Percentiles rank a stretch among this genome's conserved stretches.
phyloP scores from a whole-genome alignment of 2,797 vertebrate species.

The Aphelocoma californica region DNA sequence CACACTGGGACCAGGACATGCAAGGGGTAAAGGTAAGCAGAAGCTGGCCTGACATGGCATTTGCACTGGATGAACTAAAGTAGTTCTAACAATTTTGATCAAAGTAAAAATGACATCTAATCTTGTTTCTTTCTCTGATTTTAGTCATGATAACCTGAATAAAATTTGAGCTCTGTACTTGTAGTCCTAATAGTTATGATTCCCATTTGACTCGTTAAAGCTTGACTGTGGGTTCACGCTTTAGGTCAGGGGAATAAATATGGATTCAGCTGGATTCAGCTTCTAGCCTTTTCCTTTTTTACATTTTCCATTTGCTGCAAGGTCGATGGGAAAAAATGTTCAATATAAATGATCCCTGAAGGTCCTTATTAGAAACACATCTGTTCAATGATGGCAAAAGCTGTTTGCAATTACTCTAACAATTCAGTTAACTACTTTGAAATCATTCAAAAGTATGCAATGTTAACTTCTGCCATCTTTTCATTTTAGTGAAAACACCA shows the following conservation, averaged over 20 bases:
- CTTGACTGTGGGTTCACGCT: neutral
- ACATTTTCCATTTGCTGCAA: neutral
- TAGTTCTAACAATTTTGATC: neutral
- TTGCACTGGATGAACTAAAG: neutral
- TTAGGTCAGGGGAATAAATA: neutral
- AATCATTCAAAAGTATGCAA: neutral
- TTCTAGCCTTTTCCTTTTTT: neutral
- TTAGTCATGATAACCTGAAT: neutral
- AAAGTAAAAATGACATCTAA: neutral
- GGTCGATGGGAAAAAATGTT: neutral
- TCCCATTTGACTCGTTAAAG: neutral
- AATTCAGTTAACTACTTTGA: neutral
- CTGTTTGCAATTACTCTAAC: neutral
- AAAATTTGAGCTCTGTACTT: neutral
- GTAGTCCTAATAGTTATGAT: neutral
- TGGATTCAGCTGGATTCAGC: neutral
- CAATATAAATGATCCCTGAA: neutral
- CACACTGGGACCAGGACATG: neutral
- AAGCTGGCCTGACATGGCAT: neutral
- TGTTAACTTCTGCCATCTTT: neutral
- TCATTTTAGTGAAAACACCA: neutral
- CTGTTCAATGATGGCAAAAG: neutral
- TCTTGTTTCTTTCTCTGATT: neutral
- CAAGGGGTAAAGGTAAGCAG: neutral
- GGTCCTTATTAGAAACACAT: slow-evolving; percentile 20